Evolutionary conservation across 2,888 invertebrate genomes (phyloP).

Genomic region (Nemoura dubitans): DNA sequence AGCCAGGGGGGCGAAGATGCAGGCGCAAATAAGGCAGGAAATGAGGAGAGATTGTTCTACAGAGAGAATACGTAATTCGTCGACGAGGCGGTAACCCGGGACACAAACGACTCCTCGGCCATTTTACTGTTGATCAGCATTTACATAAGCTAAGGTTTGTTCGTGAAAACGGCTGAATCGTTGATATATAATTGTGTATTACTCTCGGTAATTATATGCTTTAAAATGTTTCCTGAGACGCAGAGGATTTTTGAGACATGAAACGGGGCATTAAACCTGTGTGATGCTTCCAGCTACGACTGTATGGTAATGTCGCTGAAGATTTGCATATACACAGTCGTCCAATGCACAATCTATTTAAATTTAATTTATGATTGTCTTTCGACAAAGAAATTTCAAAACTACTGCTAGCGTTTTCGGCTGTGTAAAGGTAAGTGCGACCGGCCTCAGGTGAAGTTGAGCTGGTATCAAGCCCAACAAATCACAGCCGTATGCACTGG

Average conservation of each 20-base stretch:
- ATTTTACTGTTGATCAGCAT: constrained; percentile 35
- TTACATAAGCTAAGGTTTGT: constrained; percentile 29
- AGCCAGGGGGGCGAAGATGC: constrained; percentile 23
- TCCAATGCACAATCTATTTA: not conserved
- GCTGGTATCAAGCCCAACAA: constrained; percentile 13
- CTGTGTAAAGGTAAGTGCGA: not conserved
- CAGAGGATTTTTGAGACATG: not conserved
- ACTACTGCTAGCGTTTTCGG: not conserved
- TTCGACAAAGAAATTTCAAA: not conserved
- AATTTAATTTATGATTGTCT: not conserved
- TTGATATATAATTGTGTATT: constrained; percentile 9
- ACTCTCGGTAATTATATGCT: constrained; percentile 4
- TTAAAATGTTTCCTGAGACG: not conserved
- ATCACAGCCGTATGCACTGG: constrained; percentile 14
- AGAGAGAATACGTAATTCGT: constrained; percentile 32
- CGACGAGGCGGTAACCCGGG: not conserved
- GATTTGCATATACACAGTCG: not conserved
- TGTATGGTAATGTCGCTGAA: not conserved
- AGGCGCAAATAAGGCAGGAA: constrained; percentile 35
- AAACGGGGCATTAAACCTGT: not conserved
- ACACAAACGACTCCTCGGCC: not conserved
- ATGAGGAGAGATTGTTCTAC: constrained; percentile 25
- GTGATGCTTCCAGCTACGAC: not conserved
- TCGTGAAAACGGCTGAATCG: not conserved
- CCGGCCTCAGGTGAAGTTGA: not conserved